phyloP scores from a whole-genome alignment of 2,888 invertebrate genomes.

The Arenicola marina region DNA sequence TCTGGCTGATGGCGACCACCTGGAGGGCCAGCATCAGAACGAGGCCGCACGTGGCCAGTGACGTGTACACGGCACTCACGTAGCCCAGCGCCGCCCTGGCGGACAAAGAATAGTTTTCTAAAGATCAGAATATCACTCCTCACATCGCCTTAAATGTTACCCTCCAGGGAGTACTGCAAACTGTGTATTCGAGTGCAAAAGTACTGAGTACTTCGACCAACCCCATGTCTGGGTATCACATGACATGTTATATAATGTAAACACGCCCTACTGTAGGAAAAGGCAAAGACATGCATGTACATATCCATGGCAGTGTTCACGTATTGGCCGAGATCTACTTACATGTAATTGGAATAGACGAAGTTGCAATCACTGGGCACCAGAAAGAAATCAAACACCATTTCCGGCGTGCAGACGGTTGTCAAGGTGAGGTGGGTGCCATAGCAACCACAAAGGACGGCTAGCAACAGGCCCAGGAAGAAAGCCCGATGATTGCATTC shows the following conservation, averaged over 20 bases:
- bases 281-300: neutral
- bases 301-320: too few species aligned
- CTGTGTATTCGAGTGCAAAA: neutral
- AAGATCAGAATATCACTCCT: neutral
- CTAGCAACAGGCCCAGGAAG: slow-evolving; percentile 51
- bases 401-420: slow-evolving; percentile 82
- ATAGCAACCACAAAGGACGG: slow-evolving; percentile 62
- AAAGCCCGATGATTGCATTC: slow-evolving; percentile 57
- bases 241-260: neutral
- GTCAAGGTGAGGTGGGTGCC: slow-evolving; percentile 82
- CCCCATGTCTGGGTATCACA: too few species aligned
- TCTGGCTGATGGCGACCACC: slow-evolving; percentile 53
- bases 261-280: neutral
- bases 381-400: slow-evolving; percentile 71
- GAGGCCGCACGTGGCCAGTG: slow-evolving; percentile 41
- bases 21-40: slow-evolving; percentile 46
- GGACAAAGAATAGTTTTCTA: neutral
- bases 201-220: too few species aligned
- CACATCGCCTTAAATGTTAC: neutral
- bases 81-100: slow-evolving; percentile 50
- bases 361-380: slow-evolving; percentile 84
- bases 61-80: slow-evolving; percentile 46
- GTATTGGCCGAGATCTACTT: too few species aligned
- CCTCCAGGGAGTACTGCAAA: neutral
- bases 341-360: slow-evolving; percentile 75